phyloP scores from a whole-genome alignment of 2,797 vertebrate genomes.

The Sparus aurata region DNA sequence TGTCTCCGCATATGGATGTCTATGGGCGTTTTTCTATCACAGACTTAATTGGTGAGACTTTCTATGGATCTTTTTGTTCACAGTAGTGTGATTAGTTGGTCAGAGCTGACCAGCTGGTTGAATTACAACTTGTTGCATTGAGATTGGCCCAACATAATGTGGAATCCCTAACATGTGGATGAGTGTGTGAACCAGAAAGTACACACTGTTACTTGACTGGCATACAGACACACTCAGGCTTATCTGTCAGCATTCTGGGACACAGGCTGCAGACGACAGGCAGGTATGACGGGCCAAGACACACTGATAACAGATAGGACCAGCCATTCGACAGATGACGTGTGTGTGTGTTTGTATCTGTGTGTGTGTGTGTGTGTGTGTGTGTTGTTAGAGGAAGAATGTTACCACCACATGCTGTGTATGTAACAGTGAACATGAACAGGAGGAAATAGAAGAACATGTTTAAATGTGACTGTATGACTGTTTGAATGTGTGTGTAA shows the following conservation, averaged over 20 bases:
- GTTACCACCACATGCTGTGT: not conserved
- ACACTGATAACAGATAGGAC: constrained; percentile 69
- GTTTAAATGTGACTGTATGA: constrained; percentile 7
- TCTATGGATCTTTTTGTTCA: constrained; percentile 16
- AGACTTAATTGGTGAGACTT: not conserved
- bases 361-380: constrained; percentile 25
- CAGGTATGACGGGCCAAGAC: constrained; percentile 74
- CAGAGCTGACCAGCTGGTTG: constrained; percentile 4
- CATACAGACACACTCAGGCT: constrained; percentile 35
- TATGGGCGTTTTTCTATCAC: constrained; percentile 1
- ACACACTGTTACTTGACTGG: constrained; percentile 41
- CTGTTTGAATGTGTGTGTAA: constrained; percentile 22
- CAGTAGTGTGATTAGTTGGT: not conserved
- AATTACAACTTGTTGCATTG: not conserved
- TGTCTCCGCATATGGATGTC: not conserved
- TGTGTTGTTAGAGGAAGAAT: constrained; percentile 13
- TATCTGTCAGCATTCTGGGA: constrained; percentile 73
- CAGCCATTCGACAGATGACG: constrained; percentile 50
- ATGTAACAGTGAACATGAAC: constrained; percentile 25
- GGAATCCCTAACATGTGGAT: constrained; percentile 57
- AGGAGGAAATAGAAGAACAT: constrained; percentile 1
- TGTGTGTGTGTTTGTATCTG: constrained; percentile 17
- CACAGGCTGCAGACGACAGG: constrained; percentile 74
- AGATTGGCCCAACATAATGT: constrained; percentile 45
- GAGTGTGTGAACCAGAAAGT: constrained; percentile 37